Base-by-base conservation (phyloP, 2,797 vertebrate genomes). In the Falco rusticolus region DNA sequence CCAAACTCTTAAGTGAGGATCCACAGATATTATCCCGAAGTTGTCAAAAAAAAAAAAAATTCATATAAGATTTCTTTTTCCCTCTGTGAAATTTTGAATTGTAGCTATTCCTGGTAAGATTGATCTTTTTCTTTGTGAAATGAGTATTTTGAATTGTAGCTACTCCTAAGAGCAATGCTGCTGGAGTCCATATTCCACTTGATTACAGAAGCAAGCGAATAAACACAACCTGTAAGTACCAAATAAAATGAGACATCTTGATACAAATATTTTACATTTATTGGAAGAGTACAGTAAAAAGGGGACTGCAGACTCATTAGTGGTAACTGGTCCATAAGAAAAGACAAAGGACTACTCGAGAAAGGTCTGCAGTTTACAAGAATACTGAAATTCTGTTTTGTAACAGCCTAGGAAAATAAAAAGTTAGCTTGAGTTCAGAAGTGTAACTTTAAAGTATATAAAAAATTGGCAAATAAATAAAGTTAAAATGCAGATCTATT, bases 191-290 rank as follows among this genome's bases (percentile, higher is more conserved):
- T 83, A 64, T 91, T 88, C 60, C 51, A 90, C 80, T 87, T 96
- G 88, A 84, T 77, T 63, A 89, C n/a, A 82, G 82, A 87, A 85
- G 45, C 14, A 92, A 97, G 69, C 53, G 18, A 93, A 90, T 68
- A 90, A 89, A 77, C 75, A 79, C 12, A 82, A 76, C 29, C 39
- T 4, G 10, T 60, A 96, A 76, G 96, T 64, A 96, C 45, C 53
- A 93, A 97, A 96, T 57, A 93, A 92, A 94, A 96, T 39, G 76
- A 95, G 92, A 92, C 81, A 60, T 45, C 70, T 92, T 95, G 93
- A 90, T 98, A 97, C 90, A 98, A 97, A 97, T 96, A 97, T 96
- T 97, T 97, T 97, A 98, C 96, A 98, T 99, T 98, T 98, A 99
- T 98, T 98, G 96, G 96, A 98, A 98, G 97, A 97, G 97, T 98